Evolutionary conservation across 2,888 invertebrate species (phyloP).

Genomic region (Lithophane leautieri): DNA sequence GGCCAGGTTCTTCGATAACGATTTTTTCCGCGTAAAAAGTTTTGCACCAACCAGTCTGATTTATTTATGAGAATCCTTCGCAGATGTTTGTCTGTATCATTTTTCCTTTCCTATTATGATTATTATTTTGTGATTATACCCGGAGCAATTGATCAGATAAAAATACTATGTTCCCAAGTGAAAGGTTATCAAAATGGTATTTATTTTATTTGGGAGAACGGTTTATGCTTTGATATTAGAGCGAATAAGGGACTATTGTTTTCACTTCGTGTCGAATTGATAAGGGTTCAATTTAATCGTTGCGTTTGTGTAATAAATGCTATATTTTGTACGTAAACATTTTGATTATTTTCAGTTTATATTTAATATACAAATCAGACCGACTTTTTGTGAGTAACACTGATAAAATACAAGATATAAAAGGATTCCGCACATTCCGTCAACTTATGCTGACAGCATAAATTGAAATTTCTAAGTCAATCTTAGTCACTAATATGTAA

Average conservation of each 20-base stretch:
- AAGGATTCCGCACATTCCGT: too few species aligned
- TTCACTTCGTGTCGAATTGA: not conserved
- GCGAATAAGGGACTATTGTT: conserved; percentile 9
- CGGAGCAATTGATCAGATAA: conserved; percentile 40
- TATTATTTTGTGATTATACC: conserved; percentile 53
- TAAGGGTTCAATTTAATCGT: conserved; percentile 8
- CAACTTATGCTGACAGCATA: not conserved
- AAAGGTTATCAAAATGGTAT: conserved; percentile 32
- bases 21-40: conserved; percentile 59
- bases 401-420: not conserved
- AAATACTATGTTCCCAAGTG: conserved; percentile 24
- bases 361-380: not conserved
- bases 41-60: conserved; percentile 65
- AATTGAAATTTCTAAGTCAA: not conserved
- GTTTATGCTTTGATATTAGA: conserved; percentile 24
- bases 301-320: not conserved
- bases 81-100: conserved; percentile 58
- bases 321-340: not conserved
- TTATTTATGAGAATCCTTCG: conserved; percentile 68
- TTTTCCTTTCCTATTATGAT: conserved; percentile 40
- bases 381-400: not conserved
- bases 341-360: not conserved
- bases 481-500: not conserved
- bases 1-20: conserved; percentile 7
- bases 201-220: conserved; percentile 31